A percentile compares a stretch with the other conserved stretches of the same genome.
These are phyloP conservation scores for Chunga burmeisteri DNA, from an alignment of 2,113 vertebrate genomes.

Conservation along the genomic window DNA sequence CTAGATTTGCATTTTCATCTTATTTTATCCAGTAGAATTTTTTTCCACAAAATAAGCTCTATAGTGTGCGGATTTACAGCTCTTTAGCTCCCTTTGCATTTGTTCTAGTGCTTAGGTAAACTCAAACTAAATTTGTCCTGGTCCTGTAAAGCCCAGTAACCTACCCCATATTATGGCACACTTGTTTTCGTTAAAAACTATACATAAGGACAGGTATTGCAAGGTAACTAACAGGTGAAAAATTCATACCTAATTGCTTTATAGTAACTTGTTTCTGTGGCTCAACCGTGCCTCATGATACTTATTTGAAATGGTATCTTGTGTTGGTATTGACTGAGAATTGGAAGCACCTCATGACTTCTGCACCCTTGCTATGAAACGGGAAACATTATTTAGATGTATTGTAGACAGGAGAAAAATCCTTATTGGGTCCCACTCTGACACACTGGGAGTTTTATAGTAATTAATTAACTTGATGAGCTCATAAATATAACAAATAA, in stretches of 20 bases:
- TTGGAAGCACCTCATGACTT: not conserved
- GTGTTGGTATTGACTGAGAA: not conserved
- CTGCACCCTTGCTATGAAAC: not conserved
- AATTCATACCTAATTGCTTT: not conserved
- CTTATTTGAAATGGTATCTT: not conserved
- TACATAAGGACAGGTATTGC: not conserved
- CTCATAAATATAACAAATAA: not conserved
- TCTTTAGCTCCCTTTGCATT: not conserved
- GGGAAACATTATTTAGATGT: not conserved
- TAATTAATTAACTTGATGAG: not conserved
- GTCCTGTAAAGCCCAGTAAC: not conserved
- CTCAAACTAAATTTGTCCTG: not conserved
- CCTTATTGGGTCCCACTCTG: not conserved
- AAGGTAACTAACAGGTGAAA: not conserved
- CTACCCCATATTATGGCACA: not conserved
- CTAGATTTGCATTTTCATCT: not conserved
- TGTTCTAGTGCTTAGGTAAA: not conserved
- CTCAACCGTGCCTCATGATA: rapidly evolving
- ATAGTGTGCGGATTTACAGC: not conserved
- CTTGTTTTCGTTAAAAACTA: not conserved
- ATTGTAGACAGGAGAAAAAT: not conserved
- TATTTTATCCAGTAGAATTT: not conserved
- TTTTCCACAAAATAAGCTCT: not conserved
- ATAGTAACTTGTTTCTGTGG: not conserved
- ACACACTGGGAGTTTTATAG: not conserved